Evolutionary conservation across 2,888 invertebrate species (phyloP).

Genomic region (Drosophila subquinaria): DNA sequence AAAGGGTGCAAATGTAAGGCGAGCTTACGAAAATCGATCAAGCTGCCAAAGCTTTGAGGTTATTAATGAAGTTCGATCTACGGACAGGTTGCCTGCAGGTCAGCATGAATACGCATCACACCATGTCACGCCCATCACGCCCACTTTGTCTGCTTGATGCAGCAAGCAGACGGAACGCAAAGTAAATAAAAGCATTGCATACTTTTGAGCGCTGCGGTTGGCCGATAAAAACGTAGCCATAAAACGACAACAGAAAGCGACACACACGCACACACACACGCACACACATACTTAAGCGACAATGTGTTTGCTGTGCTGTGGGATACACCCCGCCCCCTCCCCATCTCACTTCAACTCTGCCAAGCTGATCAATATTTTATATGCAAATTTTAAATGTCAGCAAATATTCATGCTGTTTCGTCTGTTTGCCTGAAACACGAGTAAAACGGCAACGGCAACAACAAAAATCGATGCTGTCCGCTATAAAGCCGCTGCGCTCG

Average conservation of each 20-base stretch:
- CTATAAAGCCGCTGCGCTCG: conserved; percentile 51
- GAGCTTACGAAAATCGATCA: conserved; percentile 65
- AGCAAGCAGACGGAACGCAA: conserved; percentile 9
- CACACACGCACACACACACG: conserved; percentile 9
- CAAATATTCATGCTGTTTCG: conserved; percentile 24
- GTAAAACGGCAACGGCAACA: background rate
- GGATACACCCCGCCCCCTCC: conserved; percentile 25
- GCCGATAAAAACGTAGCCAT: conserved; percentile 50
- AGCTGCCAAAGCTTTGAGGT: conserved; percentile 19
- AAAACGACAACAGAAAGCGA: conserved; percentile 44
- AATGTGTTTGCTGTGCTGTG: conserved; percentile 53
- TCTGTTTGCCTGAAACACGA: conserved; percentile 16
- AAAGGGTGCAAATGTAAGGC: conserved; percentile 49
- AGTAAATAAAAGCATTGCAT: conserved; percentile 40
- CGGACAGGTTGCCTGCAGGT: background rate
- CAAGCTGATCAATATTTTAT: conserved; percentile 76
- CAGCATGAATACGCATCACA: background rate
- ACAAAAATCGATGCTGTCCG: conserved; percentile 65
- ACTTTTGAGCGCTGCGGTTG: conserved; percentile 54
- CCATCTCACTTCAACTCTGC: conserved; percentile 30
- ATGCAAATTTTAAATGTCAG: conserved; percentile 65
- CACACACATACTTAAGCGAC: conserved; percentile 51
- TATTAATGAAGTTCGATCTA: conserved; percentile 34
- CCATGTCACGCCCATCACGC: background rate
- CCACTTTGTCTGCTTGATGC: background rate